Evolutionary conservation across 92 coral and sea anemone species (phyloP).

Genomic region (Phenganax subtilis): DNA sequence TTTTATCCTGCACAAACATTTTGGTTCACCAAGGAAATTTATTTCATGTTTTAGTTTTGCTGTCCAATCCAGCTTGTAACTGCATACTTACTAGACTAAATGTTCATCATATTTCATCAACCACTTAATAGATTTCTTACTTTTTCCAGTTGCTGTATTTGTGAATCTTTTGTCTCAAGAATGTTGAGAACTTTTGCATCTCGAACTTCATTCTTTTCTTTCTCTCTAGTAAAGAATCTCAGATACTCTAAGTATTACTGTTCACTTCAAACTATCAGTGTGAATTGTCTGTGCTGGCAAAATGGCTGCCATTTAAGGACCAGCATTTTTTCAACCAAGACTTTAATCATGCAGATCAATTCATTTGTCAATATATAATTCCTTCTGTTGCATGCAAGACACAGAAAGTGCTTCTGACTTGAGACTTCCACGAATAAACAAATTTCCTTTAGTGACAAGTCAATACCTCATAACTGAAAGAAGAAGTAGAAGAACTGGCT

Average conservation of each 20-base stretch:
- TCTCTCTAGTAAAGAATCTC: slow-evolving; percentile 53
- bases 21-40: background rate
- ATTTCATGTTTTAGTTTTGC: background rate
- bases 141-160: slow-evolving; percentile 69
- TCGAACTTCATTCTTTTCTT: slow-evolving; percentile 78
- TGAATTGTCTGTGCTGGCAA: no score
- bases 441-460: no score
- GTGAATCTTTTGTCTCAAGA: slow-evolving; percentile 78
- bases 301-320: no score
- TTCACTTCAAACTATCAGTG: no score
- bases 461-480: no score
- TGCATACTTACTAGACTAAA: background rate
- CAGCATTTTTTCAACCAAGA: no score
- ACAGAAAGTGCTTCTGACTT: no score
- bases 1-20: slow-evolving; percentile 10
- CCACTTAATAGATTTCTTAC: slow-evolving; percentile 27
- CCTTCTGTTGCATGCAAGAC: no score
- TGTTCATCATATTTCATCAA: background rate
- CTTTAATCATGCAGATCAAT: no score
- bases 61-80: background rate
- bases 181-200: slow-evolving; percentile 82
- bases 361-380: no score
- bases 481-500: no score
- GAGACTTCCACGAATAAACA: no score
- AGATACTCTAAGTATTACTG: background rate